Evolutionary conservation across 2,797 vertebrate species (phyloP).

Genomic region (Eremophila alpestris): DNA sequence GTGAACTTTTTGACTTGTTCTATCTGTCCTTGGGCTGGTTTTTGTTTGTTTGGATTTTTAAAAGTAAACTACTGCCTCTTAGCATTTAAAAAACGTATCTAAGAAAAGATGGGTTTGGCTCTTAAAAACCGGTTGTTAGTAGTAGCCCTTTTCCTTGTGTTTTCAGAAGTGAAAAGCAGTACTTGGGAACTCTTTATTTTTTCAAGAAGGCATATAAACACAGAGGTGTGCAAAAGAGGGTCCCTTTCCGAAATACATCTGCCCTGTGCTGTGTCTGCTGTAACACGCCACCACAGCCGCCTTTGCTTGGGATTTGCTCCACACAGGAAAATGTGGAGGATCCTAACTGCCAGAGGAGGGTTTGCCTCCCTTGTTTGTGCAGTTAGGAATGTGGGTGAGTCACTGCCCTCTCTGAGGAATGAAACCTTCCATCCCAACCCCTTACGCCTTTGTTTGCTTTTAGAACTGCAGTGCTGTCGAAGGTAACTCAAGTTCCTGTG

Average conservation of each 20-base stretch:
- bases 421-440: not conserved
- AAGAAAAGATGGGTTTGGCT: not conserved
- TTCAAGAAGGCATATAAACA: not conserved
- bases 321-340: not conserved
- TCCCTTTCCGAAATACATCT: not conserved
- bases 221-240: not conserved
- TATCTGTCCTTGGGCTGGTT: not conserved
- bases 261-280: not conserved
- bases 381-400: conserved; percentile 34
- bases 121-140: not conserved
- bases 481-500: fast-evolving
- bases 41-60: not conserved
- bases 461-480: not conserved
- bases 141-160: not conserved
- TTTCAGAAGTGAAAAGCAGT: not conserved
- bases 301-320: not conserved
- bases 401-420: not conserved
- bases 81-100: not conserved
- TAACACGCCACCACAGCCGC: not conserved
- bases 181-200: not conserved
- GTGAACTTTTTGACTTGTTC: not conserved
- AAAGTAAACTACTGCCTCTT: not conserved
- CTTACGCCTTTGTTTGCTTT: not conserved
- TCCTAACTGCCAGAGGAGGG: not conserved
- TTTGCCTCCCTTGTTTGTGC: not conserved